Percentiles rank a stretch among this genome's conserved stretches.
Conservation (phyloP, 2,797 vertebrate genomes). For the Artibeus jamaicensis region DNA sequence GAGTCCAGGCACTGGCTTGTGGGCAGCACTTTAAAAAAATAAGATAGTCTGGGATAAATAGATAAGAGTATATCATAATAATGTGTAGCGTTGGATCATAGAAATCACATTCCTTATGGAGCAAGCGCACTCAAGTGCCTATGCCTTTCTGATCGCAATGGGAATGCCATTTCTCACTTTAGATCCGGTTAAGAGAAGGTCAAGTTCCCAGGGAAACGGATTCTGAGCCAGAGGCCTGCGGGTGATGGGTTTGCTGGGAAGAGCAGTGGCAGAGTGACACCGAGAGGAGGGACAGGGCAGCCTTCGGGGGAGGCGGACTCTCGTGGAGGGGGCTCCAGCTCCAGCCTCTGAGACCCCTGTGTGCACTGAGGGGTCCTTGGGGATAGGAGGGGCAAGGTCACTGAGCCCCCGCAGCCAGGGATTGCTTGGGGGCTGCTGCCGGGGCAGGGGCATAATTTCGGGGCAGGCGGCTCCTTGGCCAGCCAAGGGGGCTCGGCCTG, state of each 20-base stretch:
- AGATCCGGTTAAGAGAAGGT: neutral
- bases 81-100: neutral
- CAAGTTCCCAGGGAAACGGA: neutral
- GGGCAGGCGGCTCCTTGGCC: neutral
- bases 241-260: neutral
- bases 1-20: neutral
- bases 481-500: neutral
- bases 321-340: too few relatives aligned
- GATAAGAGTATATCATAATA: neutral
- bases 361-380: neutral
- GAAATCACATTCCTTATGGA: neutral
- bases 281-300: neutral
- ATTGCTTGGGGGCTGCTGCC: neutral
- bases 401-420: neutral
- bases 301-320: neutral
- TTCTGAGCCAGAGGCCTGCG: neutral
- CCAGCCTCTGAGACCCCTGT: too few relatives aligned
- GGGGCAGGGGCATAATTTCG: accelerated
- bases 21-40: neutral
- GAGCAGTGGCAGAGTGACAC: too few relatives aligned
- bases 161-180: neutral
- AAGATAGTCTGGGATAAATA: neutral
- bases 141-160: neutral
- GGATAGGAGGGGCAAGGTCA: accelerated
- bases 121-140: neutral